These are phyloP conservation scores for Nanorana parkeri DNA, from an alignment of 2,113 vertebrate genomes.

Conservation along the genomic window DNA sequence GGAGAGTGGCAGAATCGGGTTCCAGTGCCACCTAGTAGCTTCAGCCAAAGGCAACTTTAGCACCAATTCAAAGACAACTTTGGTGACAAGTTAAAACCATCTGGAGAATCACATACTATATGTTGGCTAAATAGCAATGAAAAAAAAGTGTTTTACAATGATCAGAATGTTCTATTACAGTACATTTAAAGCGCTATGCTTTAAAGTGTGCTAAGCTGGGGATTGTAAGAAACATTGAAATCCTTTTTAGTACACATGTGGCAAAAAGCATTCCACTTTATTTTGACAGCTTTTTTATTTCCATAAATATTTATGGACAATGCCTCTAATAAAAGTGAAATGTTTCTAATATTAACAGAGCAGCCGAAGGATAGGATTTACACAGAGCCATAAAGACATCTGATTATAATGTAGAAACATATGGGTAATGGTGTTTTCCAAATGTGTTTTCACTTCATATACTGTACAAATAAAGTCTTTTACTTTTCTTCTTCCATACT, in stretches of 20 bases:
- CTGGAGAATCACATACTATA: constrained; percentile 3
- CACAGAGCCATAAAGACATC: constrained; percentile 28
- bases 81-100: constrained; percentile 5
- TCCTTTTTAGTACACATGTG: constrained; percentile 29
- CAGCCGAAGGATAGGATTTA: constrained; percentile 37
- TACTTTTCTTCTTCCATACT: constrained; percentile 20
- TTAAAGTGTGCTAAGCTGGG: constrained; percentile 16
- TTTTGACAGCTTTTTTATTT: constrained; percentile 44
- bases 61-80: background rate
- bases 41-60: background rate
- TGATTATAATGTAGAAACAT: constrained; percentile 48
- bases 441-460: constrained; percentile 45
- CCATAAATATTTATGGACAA: constrained; percentile 44
- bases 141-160: background rate
- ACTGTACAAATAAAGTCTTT: constrained; percentile 38
- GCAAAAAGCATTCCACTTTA: constrained; percentile 24
- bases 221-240: background rate
- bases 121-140: background rate
- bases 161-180: background rate
- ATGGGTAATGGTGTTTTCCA: constrained; percentile 40
- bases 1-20: background rate
- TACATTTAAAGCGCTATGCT: background rate
- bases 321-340: constrained; percentile 43
- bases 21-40: background rate
- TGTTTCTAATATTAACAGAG: constrained; percentile 33